Conservation (phyloP, 1,140 invertebrate genomes). For the Oryzaephilus surinamensis region DNA sequence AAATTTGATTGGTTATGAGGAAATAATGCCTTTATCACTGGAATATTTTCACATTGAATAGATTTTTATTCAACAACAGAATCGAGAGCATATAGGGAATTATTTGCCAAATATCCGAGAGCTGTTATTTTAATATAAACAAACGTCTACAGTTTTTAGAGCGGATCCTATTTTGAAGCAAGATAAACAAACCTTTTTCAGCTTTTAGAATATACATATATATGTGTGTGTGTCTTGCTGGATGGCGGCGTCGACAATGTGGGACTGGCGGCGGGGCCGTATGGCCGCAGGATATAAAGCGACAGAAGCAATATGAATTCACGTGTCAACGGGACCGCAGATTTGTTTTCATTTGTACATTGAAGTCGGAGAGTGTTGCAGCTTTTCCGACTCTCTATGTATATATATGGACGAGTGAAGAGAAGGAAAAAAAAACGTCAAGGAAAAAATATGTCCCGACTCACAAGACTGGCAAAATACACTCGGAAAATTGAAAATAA, state of each 20-base stretch:
- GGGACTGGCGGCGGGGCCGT: background rate
- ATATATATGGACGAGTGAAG: too few species aligned
- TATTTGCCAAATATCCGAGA: background rate
- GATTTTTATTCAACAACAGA: too few species aligned
- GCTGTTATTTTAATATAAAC: too few species aligned
- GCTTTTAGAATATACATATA: background rate
- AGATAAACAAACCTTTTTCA: too few species aligned
- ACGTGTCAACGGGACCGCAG: constrained; percentile 9
- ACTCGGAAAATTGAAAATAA: constrained; percentile 23
- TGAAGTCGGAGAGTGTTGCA: constrained; percentile 1
- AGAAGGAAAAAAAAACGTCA: too few species aligned
- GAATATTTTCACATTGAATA: too few species aligned
- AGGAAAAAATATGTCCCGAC: constrained; percentile 9
- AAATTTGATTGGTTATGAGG: too few species aligned
- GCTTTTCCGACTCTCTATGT: background rate
- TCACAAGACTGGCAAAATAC: constrained; percentile 15
- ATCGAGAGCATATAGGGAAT: too few species aligned
- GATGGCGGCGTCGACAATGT: background rate
- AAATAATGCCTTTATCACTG: too few species aligned
- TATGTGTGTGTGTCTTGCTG: background rate
- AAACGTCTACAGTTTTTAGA: too few species aligned
- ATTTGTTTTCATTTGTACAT: constrained; percentile 12
- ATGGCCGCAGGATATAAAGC: background rate
- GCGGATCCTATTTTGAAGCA: too few species aligned
- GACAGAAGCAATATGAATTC: constrained; percentile 1